Evolutionary conservation across 2,797 vertebrate genomes (phyloP).

Genomic region (Falco biarmicus): DNA sequence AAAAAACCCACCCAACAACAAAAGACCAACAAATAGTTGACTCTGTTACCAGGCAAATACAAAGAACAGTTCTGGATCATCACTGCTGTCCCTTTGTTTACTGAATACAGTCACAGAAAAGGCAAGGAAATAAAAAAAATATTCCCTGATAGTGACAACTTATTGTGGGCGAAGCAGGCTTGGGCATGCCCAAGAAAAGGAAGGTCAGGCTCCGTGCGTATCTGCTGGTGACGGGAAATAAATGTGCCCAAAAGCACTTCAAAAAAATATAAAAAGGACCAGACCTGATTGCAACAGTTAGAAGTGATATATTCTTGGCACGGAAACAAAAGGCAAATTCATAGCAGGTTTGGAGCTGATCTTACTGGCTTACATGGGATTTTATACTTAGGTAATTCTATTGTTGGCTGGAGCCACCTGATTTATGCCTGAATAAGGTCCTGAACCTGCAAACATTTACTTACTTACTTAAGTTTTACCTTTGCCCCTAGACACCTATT

Average conservation of each 20-base stretch:
- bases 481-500: constrained; percentile 33
- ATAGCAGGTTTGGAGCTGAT: constrained; percentile 56
- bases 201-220: not conserved
- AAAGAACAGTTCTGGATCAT: not conserved
- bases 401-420: constrained; percentile 68
- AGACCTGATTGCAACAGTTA: constrained; percentile 41
- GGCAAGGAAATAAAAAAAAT: not conserved
- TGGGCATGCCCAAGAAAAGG: constrained; percentile 56
- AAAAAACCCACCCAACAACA: not conserved
- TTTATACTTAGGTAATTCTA: constrained; percentile 62
- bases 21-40: constrained; percentile 61
- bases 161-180: constrained; percentile 52
- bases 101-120: constrained; percentile 21
- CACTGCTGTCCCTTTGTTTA: constrained; percentile 60
- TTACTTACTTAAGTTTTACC: constrained; percentile 46
- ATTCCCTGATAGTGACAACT: not conserved
- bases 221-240: constrained; percentile 32
- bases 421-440: constrained; percentile 63
- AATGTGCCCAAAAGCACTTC: constrained; percentile 42
- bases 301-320: constrained; percentile 60
- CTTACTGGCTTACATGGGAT: constrained; percentile 61
- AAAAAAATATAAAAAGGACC: constrained; percentile 6
- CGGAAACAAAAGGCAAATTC: constrained; percentile 58
- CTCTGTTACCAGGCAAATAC: constrained; percentile 64
- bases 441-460: constrained; percentile 65